phyloP scores from a whole-genome alignment of 2,888 invertebrate genomes.

The Podotricha telesiphe region DNA sequence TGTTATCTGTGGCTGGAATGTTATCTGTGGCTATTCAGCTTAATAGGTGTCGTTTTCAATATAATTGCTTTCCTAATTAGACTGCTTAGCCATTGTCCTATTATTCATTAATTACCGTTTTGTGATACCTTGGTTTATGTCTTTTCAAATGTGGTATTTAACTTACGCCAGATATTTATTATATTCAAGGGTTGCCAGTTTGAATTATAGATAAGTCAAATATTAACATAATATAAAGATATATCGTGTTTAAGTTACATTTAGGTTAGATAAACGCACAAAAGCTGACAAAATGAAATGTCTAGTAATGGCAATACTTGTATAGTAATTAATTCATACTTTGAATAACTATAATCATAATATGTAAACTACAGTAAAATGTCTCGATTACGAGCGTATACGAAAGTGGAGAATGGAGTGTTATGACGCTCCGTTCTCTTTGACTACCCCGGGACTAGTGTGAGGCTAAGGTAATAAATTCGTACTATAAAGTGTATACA shows the following conservation, averaged over 20 bases:
- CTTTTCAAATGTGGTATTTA: not conserved
- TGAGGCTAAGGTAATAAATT: too few species aligned
- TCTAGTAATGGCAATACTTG: too few species aligned
- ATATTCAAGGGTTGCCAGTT: not conserved
- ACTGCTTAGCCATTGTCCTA: conserved; percentile 34
- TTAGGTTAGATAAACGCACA: not conserved
- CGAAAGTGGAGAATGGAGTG: too few species aligned
- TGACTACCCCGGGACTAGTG: too few species aligned
- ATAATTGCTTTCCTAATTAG: conserved; percentile 21
- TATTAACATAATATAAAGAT: not conserved
- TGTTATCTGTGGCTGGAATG: too few species aligned
- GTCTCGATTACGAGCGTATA: too few species aligned
- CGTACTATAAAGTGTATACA: too few species aligned
- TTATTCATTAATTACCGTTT: conserved; percentile 14
- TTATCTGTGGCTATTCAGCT: not conserved
- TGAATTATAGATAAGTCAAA: not conserved
- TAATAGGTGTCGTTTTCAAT: conserved; percentile 4
- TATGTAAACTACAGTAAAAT: too few species aligned
- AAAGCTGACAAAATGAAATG: too few species aligned
- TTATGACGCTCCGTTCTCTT: too few species aligned
- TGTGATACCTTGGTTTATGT: not conserved
- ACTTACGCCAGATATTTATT: not conserved
- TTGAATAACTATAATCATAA: too few species aligned
- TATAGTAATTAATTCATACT: too few species aligned
- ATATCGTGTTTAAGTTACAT: not conserved